Evolutionary conservation across 2,797 vertebrate genomes (phyloP).

Genomic region (Gymnodraco acuticeps): DNA sequence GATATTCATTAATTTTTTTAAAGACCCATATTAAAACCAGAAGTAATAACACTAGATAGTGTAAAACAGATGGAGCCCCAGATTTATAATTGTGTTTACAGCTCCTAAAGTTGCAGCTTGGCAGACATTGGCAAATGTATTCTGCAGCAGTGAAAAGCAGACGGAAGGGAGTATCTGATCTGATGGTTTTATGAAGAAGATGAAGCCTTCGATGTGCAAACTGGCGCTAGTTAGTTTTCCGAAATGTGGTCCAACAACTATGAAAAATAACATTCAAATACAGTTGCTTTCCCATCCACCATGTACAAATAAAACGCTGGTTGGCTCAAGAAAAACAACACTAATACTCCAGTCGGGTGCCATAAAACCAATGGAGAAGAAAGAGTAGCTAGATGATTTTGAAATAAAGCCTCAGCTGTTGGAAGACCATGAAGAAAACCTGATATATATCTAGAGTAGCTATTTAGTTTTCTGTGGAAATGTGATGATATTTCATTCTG

Average conservation of each 20-base stretch:
- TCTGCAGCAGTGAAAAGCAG: constrained; percentile 15
- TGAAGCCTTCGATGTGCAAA: not conserved
- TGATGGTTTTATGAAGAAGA: constrained; percentile 12
- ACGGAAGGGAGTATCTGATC: not conserved
- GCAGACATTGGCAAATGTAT: constrained; percentile 10
- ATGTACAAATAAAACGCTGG: constrained; percentile 2
- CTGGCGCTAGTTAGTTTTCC: not conserved
- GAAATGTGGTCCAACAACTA: not conserved
- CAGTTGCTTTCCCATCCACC: not conserved
- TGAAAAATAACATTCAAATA: not conserved
- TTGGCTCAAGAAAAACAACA: not conserved
- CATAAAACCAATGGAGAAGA: not conserved
- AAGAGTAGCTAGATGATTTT: too few species aligned
- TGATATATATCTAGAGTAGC: not conserved
- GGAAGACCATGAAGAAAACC: not conserved
- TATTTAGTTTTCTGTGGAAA: not conserved
- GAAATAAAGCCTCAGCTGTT: not conserved
- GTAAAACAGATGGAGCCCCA: constrained; percentile 52
- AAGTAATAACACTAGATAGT: constrained; percentile 31
- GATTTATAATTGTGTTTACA: constrained; percentile 48
- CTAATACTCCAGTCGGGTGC: not conserved
- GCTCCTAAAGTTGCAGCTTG: constrained; percentile 38
- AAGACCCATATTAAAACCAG: constrained; percentile 10
- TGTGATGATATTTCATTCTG: not conserved
- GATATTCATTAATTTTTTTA: not conserved